phyloP scores from a whole-genome alignment of 2,113 vertebrate species.

The Beaufortia kweichowensis region DNA sequence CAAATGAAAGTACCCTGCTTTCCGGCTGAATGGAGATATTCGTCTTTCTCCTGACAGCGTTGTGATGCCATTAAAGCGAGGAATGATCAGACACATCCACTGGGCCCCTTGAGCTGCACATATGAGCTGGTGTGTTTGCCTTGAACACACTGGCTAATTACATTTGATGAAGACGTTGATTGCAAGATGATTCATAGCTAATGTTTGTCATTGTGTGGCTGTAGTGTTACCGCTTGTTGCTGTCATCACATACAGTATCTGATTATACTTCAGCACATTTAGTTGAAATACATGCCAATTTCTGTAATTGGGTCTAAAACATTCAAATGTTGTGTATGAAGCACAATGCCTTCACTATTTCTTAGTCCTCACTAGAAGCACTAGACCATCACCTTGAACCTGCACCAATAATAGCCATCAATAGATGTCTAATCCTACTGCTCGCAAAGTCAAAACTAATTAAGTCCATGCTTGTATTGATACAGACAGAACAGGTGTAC shows the following conservation, averaged over 20 bases:
- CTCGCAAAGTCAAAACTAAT: conserved; percentile 34
- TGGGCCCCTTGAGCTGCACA: conserved; percentile 17
- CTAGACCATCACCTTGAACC: conserved; percentile 4
- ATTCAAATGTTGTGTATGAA: neutral
- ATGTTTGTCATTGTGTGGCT: conserved; percentile 35
- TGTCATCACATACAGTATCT: conserved; percentile 16
- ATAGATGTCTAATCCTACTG: conserved; percentile 12
- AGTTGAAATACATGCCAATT: conserved; percentile 33
- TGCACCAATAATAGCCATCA: conserved; percentile 29
- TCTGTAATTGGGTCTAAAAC: conserved; percentile 16
- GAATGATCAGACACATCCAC: conserved; percentile 27
- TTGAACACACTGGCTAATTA: conserved; percentile 37
- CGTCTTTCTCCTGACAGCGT: conserved; percentile 19
- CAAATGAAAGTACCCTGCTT: conserved; percentile 20
- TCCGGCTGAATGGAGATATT: conserved; percentile 10
- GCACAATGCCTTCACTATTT: conserved; percentile 1
- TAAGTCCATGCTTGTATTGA: neutral
- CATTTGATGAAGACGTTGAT: conserved; percentile 41
- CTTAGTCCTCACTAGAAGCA: too few species aligned
- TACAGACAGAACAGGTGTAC: neutral
- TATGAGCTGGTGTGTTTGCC: conserved; percentile 24
- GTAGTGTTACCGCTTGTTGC: neutral
- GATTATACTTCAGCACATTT: neutral
- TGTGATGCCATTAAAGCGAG: conserved; percentile 38
- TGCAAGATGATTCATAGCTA: conserved; percentile 33